phyloP scores from a whole-genome alignment of 2,797 vertebrate species.

The Malurus splendens region DNA sequence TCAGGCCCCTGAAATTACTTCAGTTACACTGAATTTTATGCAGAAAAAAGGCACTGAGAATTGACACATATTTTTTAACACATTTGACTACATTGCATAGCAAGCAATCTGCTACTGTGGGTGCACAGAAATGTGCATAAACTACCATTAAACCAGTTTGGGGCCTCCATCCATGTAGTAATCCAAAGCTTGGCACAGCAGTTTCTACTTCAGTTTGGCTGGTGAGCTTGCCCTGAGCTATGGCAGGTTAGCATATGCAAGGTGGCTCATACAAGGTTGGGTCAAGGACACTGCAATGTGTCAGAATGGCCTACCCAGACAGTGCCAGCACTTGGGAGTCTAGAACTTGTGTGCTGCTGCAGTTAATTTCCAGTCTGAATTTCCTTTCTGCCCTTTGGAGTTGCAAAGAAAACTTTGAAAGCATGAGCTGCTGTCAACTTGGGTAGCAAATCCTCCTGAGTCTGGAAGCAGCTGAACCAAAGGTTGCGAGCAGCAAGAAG shows the following conservation, averaged over 20 bases:
- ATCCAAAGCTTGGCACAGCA: not conserved
- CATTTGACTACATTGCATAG: not conserved
- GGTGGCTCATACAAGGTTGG: not conserved
- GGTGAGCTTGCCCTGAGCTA: not conserved
- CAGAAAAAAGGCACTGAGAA: not conserved
- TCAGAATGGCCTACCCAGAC: not conserved
- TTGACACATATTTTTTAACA: not conserved
- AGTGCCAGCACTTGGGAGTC: not conserved
- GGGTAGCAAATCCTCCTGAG: not conserved
- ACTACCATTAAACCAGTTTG: not conserved
- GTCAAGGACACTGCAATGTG: not conserved
- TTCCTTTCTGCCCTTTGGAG: not conserved
- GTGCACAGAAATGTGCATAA: not conserved
- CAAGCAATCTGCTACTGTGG: fast-evolving
- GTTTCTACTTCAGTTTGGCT: not conserved
- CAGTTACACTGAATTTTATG: not conserved
- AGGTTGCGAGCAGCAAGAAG: not conserved
- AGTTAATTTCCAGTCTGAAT: not conserved
- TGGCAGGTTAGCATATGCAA: not conserved
- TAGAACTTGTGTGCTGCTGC: not conserved
- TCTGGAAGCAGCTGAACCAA: not conserved
- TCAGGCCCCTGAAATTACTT: not conserved
- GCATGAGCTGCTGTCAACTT: not conserved
- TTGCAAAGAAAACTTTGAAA: not conserved
- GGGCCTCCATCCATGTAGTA: not conserved